A percentile compares a stretch with the other conserved stretches of the same genome.
These are phyloP conservation scores for Drosophila varians DNA, from an alignment of 1,140 invertebrate species.

Conservation along the genomic window DNA sequence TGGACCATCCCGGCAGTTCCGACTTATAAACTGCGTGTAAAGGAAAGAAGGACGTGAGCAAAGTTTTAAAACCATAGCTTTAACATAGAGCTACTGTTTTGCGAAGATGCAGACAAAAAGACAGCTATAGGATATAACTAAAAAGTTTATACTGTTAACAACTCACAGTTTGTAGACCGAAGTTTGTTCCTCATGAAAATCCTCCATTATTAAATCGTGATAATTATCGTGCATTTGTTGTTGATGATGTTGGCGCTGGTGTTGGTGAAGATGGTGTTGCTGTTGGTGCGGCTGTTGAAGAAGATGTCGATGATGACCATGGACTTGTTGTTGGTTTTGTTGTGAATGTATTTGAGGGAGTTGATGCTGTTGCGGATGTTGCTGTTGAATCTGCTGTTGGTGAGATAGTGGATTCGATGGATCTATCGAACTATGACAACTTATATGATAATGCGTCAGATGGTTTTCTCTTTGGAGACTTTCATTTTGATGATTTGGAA, in stretches of 20 bases:
- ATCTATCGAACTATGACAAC: constrained; percentile 40
- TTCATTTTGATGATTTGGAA: constrained; percentile 44
- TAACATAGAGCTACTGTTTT: too few relatives aligned
- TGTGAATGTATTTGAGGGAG: not conserved
- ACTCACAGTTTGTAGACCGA: constrained; percentile 71
- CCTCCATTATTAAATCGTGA: constrained; percentile 73
- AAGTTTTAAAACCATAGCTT: too few relatives aligned
- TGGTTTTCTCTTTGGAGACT: constrained; percentile 34
- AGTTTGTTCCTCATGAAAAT: constrained; percentile 67
- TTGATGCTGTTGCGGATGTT: not conserved
- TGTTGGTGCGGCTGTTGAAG: constrained; percentile 10
- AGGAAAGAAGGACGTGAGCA: too few relatives aligned
- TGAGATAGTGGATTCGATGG: constrained; percentile 12
- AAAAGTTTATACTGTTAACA: constrained; percentile 2
- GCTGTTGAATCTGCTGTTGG: constrained; percentile 6
- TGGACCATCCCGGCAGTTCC: too few relatives aligned
- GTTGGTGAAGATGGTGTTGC: constrained; percentile 2
- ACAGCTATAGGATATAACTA: not conserved
- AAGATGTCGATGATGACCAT: constrained; percentile 4
- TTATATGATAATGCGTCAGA: constrained; percentile 34
- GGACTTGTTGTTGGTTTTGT: not conserved
- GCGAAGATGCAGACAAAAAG: too few relatives aligned
- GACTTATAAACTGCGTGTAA: too few relatives aligned
- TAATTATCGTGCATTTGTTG: constrained; percentile 56
- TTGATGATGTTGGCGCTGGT: constrained; percentile 37